Conservation (phyloP, 2,888 invertebrate species). For the Leptogaster cylindrica region DNA sequence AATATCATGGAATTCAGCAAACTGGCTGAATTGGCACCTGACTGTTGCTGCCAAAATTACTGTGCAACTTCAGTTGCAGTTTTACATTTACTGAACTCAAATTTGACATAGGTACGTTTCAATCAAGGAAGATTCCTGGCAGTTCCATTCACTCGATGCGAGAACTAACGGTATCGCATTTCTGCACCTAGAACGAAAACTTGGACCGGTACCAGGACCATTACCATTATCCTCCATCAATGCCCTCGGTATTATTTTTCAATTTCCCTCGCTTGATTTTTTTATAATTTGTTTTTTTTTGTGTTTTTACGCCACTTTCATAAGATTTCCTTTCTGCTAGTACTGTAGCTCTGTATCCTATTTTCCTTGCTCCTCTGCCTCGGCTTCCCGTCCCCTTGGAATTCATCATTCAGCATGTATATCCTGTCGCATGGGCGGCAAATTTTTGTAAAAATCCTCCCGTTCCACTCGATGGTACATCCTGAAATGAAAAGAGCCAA, state of each 20-base stretch:
- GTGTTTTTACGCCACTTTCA: no score
- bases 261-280: constrained; percentile 10
- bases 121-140: constrained; percentile 1
- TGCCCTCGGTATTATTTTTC: constrained; percentile 30
- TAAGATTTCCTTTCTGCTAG: constrained; percentile 17
- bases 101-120: constrained; percentile 22
- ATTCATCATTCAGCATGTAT: no score
- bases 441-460: no score
- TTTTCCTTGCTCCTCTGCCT: constrained; percentile 8
- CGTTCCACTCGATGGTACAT: no score
- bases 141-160: background rate
- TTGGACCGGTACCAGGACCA: background rate
- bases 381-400: no score
- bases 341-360: constrained; percentile 13
- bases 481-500: no score
- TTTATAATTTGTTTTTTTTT: constrained; percentile 27
- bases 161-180: background rate
- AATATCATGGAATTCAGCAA: constrained; percentile 2
- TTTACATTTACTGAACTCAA: background rate
- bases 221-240: constrained; percentile 1
- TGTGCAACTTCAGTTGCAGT: background rate
- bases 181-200: no score
- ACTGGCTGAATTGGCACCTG: constrained; percentile 4
- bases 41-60: background rate
- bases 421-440: no score